These are phyloP conservation scores for Gambusia holbrooki DNA, from an alignment of 2,113 vertebrate species.

Conservation along the genomic window DNA sequence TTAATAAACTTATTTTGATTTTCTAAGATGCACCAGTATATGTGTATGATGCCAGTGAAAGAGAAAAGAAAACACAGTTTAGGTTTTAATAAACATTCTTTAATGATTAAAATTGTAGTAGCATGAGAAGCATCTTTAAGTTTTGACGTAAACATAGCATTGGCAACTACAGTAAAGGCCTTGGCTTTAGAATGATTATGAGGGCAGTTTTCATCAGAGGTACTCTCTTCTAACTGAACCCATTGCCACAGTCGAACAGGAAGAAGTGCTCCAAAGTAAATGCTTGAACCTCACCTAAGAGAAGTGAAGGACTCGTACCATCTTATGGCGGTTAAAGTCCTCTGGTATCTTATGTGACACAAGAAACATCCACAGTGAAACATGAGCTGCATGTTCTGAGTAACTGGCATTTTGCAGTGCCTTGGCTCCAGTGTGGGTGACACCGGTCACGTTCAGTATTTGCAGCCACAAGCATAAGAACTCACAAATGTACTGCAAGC, in stretches of 20 bases:
- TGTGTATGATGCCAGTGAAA: constrained; percentile 17
- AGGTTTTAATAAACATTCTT: constrained; percentile 76
- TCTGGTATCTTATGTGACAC: constrained; percentile 37
- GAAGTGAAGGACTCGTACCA: constrained; percentile 32
- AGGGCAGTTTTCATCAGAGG: constrained; percentile 77
- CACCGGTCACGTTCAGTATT: constrained; percentile 32
- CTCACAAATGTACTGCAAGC: constrained; percentile 21
- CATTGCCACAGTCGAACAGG: not conserved
- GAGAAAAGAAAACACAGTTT: constrained; percentile 9
- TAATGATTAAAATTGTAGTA: constrained; percentile 74
- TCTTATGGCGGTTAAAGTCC: constrained; percentile 24
- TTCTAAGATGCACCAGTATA: not conserved
- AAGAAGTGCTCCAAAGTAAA: constrained; percentile 31
- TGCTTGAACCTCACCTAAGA: constrained; percentile 39
- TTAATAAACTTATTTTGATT: no score
- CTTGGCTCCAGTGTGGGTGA: constrained; percentile 22
- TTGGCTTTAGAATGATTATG: constrained; percentile 29
- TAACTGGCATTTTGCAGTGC: constrained; percentile 13
- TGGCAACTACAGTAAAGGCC: constrained; percentile 23
- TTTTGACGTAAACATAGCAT: constrained; percentile 59
- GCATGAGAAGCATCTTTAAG: constrained; percentile 51
- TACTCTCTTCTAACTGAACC: constrained; percentile 74
- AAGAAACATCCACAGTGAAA: constrained; percentile 55
- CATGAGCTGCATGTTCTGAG: constrained; percentile 50
- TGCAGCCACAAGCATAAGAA: constrained; percentile 26